Conservation (phyloP, 64 coral and sea anemone genomes). For the Trachythela sp. region DNA sequence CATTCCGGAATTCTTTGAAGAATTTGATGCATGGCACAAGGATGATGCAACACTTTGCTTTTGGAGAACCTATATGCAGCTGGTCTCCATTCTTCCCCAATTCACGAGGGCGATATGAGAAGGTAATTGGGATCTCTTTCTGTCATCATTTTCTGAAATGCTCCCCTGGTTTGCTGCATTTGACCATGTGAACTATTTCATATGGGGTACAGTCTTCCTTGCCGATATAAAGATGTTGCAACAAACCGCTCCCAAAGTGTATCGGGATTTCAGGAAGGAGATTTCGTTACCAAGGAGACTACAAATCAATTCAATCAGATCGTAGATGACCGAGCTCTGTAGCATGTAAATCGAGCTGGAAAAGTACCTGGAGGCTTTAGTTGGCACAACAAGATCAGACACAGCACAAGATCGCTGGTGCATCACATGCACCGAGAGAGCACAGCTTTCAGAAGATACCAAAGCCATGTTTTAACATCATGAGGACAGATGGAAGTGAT, state of each 20-base stretch:
- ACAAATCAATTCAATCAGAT: conserved; percentile 37
- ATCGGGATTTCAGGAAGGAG: conserved; percentile 26
- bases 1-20: neutral
- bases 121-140: conserved; percentile 26
- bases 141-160: conserved; percentile 46
- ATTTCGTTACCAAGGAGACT: conserved; percentile 53
- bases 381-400: conserved; percentile 40
- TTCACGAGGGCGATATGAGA: neutral
- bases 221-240: conserved; percentile 44
- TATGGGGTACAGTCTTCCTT: conserved; percentile 45
- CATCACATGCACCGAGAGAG: conserved; percentile 38
- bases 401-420: conserved; percentile 48
- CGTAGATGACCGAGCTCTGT: conserved; percentile 51
- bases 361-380: conserved; percentile 54
- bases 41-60: conserved; percentile 20
- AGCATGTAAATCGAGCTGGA: conserved; percentile 38
- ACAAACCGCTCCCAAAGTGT: conserved; percentile 39
- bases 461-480: conserved; percentile 56
- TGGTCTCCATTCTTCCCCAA: conserved; percentile 45
- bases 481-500: neutral
- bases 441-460: conserved; percentile 44
- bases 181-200: conserved; percentile 46
- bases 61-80: conserved; percentile 43
- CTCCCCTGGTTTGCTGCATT: conserved; percentile 39
- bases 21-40: conserved; percentile 40